A percentile compares a stretch with the other conserved stretches of the same genome.
Conservation (phyloP, 2,888 invertebrate genomes). For the Drosophila tripunctata region DNA sequence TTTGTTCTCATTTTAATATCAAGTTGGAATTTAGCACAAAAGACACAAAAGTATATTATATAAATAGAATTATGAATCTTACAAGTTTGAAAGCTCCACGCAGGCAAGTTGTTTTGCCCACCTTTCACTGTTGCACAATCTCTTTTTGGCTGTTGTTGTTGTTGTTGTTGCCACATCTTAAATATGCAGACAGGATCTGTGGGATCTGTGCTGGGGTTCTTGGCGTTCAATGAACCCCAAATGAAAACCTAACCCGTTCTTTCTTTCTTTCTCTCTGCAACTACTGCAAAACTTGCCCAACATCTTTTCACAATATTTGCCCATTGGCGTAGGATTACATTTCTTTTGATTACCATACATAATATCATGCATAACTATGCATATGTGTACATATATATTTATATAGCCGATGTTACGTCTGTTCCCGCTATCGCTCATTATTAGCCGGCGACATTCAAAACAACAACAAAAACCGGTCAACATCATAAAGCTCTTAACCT, state of each 20-base stretch:
- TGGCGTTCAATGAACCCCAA: conserved; percentile 62
- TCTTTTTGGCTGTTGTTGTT: no score
- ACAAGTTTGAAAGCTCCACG: conserved; percentile 31
- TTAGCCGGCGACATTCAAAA: conserved; percentile 21
- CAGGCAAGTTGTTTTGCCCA: conserved; percentile 17
- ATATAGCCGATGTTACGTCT: conserved; percentile 34
- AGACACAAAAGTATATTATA: not conserved
- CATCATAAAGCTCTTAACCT: conserved; percentile 60
- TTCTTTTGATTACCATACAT: conserved; percentile 57
- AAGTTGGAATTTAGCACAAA: conserved; percentile 2
- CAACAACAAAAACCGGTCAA: conserved; percentile 46
- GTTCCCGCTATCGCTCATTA: conserved; percentile 22
- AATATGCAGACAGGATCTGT: conserved; percentile 49
- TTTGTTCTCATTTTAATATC: conserved; percentile 17
- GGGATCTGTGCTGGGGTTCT: conserved; percentile 43
- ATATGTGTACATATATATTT: not conserved
- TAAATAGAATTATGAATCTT: not conserved
- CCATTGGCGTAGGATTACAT: conserved; percentile 45
- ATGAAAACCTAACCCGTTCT: conserved; percentile 46
- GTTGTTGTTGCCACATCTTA: conserved; percentile 54
- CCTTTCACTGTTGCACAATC: conserved; percentile 49
- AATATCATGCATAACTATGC: conserved; percentile 29
- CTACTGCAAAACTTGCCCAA: conserved; percentile 52
- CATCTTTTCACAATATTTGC: conserved; percentile 50
- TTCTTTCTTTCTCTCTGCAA: conserved; percentile 4